phyloP scores from a whole-genome alignment of 1,140 invertebrate species.

The Euwallacea fornicatus region DNA sequence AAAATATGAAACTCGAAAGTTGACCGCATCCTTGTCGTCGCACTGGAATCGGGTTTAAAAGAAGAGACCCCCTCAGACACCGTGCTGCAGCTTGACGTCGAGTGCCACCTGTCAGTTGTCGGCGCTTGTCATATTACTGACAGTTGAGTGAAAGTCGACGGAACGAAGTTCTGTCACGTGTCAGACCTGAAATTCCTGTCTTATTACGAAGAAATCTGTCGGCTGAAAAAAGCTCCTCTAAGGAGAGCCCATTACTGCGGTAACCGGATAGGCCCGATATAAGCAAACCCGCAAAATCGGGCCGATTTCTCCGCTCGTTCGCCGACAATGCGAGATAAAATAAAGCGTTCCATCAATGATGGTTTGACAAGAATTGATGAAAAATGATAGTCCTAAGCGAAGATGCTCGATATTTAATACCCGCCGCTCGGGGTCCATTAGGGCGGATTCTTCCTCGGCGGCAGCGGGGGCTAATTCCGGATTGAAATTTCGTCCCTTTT shows the following conservation, averaged over 20 bases:
- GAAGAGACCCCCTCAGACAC: too few species aligned
- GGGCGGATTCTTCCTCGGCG: background rate
- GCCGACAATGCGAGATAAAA: constrained; percentile 32
- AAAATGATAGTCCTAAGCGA: constrained; percentile 31
- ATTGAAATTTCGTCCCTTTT: constrained; percentile 1
- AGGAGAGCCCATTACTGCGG: constrained; percentile 7
- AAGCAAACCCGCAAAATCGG: constrained; percentile 10
- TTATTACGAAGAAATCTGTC: too few species aligned
- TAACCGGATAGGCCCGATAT: constrained; percentile 29
- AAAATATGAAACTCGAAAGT: too few species aligned
- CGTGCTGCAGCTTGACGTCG: too few species aligned
- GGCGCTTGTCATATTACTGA: too few species aligned
- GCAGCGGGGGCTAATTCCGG: background rate
- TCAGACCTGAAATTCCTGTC: too few species aligned
- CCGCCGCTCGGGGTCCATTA: constrained; percentile 25
- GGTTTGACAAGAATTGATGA: constrained; percentile 35
- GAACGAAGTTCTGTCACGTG: too few species aligned
- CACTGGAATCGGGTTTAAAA: too few species aligned
- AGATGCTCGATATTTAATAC: constrained; percentile 35
- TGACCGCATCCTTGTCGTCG: too few species aligned
- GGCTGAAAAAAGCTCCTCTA: too few species aligned
- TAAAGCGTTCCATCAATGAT: constrained; percentile 32
- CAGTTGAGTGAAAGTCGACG: too few species aligned
- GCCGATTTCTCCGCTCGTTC: constrained; percentile 15
- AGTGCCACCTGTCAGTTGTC: too few species aligned